A percentile compares a stretch with the other conserved stretches of the same genome.
Evolutionary conservation across 2,113 vertebrate genomes (phyloP).

Genomic region (Tragelaphus strepsiceros): DNA sequence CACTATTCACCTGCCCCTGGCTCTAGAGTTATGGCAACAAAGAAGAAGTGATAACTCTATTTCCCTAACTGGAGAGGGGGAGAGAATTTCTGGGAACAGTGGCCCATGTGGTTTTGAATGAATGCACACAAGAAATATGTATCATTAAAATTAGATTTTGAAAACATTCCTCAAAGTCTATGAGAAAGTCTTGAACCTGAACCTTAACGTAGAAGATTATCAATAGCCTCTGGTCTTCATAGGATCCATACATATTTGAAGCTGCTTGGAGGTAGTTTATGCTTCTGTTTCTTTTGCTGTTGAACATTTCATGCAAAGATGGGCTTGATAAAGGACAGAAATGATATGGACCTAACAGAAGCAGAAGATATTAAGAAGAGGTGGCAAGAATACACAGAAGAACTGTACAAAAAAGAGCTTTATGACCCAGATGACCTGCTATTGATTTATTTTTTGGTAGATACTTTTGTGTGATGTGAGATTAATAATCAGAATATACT

Average conservation of each 20-base stretch:
- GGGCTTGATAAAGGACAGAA: no score
- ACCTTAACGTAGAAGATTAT: background rate
- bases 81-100: background rate
- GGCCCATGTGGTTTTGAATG: background rate
- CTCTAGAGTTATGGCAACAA: background rate
- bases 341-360: no score
- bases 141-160: background rate
- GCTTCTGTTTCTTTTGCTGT: background rate
- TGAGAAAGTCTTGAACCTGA: background rate
- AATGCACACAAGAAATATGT: background rate
- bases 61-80: background rate
- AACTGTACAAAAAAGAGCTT: no score
- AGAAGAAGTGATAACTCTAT: background rate
- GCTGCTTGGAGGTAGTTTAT: background rate
- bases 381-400: no score
- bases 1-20: background rate
- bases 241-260: background rate
- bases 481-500: slow-evolving; percentile 66
- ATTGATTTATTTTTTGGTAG: slow-evolving; percentile 64
- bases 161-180: background rate
- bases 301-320: background rate
- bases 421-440: background rate
- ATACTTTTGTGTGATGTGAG: slow-evolving; percentile 63
- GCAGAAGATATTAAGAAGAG: no score
- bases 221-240: background rate